A percentile compares a stretch with the other conserved stretches of the same genome.
Evolutionary conservation across 2,113 vertebrate genomes (phyloP).

Genomic region (Gila orcuttii): DNA sequence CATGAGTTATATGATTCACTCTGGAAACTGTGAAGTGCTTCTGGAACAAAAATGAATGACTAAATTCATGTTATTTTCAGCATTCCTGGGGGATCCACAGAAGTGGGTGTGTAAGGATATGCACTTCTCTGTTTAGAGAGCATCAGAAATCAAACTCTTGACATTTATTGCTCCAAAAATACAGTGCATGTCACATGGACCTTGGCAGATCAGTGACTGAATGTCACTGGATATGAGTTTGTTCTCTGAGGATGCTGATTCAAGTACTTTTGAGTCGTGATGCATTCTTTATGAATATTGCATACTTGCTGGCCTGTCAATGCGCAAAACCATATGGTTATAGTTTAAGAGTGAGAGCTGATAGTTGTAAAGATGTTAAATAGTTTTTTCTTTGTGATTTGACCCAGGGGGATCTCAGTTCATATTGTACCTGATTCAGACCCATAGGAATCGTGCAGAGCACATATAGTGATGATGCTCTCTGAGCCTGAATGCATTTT

Average conservation of each 20-base stretch:
- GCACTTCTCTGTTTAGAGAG: slow-evolving; percentile 14
- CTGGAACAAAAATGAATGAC: neutral
- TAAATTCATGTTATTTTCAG: slow-evolving; percentile 25
- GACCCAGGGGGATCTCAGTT: neutral
- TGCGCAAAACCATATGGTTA: neutral
- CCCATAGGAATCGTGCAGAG: neutral
- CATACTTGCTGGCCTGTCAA: slow-evolving; percentile 7
- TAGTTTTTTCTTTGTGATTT: neutral
- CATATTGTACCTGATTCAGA: neutral
- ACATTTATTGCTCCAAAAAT: neutral
- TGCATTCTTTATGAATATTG: slow-evolving; percentile 19
- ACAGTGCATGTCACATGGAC: neutral
- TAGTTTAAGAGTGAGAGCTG: neutral
- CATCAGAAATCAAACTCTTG: slow-evolving; percentile 7
- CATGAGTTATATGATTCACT: slow-evolving; percentile 16
- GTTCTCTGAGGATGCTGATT: slow-evolving; percentile 27
- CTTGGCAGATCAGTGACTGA: neutral
- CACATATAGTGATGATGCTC: neutral
- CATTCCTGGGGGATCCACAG: slow-evolving; percentile 18
- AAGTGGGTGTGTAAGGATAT: slow-evolving; percentile 19
- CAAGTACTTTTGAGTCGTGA: neutral
- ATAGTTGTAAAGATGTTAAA: neutral
- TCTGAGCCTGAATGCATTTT: neutral
- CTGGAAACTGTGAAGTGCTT: slow-evolving; percentile 13
- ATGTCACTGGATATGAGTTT: slow-evolving; percentile 37